Evolutionary conservation across 2,888 invertebrate genomes (phyloP).

Genomic region (Ptychoptera albimana): DNA sequence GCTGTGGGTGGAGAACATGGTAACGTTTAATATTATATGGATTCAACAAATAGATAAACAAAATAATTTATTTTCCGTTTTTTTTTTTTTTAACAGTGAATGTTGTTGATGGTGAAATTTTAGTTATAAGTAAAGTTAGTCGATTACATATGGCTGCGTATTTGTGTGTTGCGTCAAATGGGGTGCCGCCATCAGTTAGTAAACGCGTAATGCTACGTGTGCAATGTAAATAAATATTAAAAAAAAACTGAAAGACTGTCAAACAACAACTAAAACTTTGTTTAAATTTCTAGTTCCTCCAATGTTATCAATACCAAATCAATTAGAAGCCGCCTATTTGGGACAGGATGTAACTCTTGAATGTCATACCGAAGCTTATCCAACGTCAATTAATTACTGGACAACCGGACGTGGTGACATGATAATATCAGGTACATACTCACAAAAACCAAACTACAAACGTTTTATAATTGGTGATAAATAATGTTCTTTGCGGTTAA

Average conservation of each 20-base stretch:
- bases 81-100: slow-evolving; percentile 45
- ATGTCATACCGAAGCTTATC: slow-evolving; percentile 84
- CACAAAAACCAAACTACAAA: neutral
- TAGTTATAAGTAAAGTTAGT: slow-evolving; percentile 76
- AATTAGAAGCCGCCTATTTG: slow-evolving; percentile 76
- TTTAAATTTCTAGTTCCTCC: slow-evolving; percentile 57
- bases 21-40: slow-evolving; percentile 26
- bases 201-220: slow-evolving; percentile 68
- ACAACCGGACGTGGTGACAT: slow-evolving; percentile 80
- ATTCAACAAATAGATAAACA: neutral
- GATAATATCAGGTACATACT: slow-evolving; percentile 72
- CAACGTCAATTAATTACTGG: slow-evolving; percentile 89
- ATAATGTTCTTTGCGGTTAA: slow-evolving; percentile 2
- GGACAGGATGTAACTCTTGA: slow-evolving; percentile 78
- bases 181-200: slow-evolving; percentile 81
- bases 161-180: slow-evolving; percentile 84
- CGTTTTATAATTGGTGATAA: neutral
- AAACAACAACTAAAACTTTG: slow-evolving; percentile 1
- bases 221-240: slow-evolving; percentile 53
- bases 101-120: slow-evolving; percentile 72
- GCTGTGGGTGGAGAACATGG: slow-evolving; percentile 80
- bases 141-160: slow-evolving; percentile 86
- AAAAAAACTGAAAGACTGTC: too few relatives aligned
- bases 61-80: neutral
- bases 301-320: slow-evolving; percentile 86